Base-by-base conservation (phyloP, 2,797 vertebrate genomes). In the Furcifer pardalis region DNA sequence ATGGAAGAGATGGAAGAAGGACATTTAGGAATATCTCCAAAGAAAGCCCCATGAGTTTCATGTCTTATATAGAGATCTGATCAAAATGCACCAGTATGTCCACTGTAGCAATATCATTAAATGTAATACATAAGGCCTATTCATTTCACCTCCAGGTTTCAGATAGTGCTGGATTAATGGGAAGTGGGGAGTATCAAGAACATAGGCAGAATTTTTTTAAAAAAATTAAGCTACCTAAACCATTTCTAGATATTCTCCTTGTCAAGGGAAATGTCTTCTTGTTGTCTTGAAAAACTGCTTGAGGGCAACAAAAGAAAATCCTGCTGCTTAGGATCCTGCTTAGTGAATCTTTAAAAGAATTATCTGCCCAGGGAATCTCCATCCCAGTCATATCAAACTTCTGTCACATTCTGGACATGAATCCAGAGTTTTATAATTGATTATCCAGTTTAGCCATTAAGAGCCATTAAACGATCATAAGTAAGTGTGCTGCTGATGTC, bases 381-480 rank as follows among this genome's bases (percentile, higher is more conserved):
- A 9, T 6, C 15, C 85, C n/a, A 49, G 81, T 52, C 82, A 32
- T 77, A 37, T 77, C 56, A 82, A 88, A 52, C 37, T n/a, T 7
- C 9, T 66, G 27, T 40, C 77, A 80, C 83, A 23, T 84, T 88
- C 90, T 73, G 46, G 49, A 32, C 79, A 56, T 1, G 10, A 32
- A 65, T 49, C 42, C 21, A 2, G 6, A 40, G 30, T 23, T 74
- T 63, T 69, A 72, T 73, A 56, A 56, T 90, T 49, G 62, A 37
- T 56, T 37, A 87, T 63, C 69, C 49, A 81, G 76, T 88, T 87
- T 85, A 87, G 23, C 40, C 87, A 88, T 91, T 84, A 92, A 80
- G 15, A 86, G 42, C 59, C 59, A 86, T 91, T 89, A 90, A 90
- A 88, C 44, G 65, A 63, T 72, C 62, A 76, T 83, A 65, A 91